phyloP scores from a whole-genome alignment of 2,888 invertebrate species.

The Ditula angustiorana region DNA sequence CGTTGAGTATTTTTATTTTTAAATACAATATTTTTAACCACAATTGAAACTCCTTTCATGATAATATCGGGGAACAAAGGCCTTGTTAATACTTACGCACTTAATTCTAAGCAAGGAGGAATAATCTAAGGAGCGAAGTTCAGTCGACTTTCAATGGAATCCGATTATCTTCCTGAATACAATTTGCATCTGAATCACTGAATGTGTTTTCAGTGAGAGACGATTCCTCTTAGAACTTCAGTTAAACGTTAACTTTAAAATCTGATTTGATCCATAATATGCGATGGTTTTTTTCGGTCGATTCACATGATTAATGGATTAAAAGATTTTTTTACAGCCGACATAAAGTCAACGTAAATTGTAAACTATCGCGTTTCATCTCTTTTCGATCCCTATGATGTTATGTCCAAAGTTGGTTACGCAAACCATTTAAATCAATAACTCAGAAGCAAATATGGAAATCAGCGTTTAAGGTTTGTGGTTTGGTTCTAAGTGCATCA shows the following conservation, averaged over 20 bases:
- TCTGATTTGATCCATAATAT: slow-evolving; percentile 4
- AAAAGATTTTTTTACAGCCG: too few relatives aligned
- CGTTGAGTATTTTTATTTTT: background rate
- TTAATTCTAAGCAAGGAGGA: slow-evolving; percentile 38
- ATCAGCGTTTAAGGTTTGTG: too few relatives aligned
- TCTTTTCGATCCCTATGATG: too few relatives aligned
- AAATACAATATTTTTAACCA: slow-evolving; percentile 11
- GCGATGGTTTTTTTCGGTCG: background rate
- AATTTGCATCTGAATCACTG: slow-evolving; percentile 49
- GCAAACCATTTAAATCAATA: too few relatives aligned
- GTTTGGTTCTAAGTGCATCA: too few relatives aligned
- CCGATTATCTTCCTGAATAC: slow-evolving; percentile 44
- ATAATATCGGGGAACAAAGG: slow-evolving; percentile 22
- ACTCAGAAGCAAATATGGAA: too few relatives aligned
- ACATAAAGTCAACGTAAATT: too few relatives aligned
- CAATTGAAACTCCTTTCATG: slow-evolving; percentile 11
- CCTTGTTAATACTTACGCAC: slow-evolving; percentile 35
- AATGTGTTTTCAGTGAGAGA: slow-evolving; percentile 44
- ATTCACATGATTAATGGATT: background rate
- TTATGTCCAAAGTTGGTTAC: too few relatives aligned
- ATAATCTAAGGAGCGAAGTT: slow-evolving; percentile 41
- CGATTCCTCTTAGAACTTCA: slow-evolving; percentile 20
- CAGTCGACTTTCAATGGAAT: slow-evolving; percentile 44
- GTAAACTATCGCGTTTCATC: too few relatives aligned
- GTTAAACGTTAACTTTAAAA: slow-evolving; percentile 24